phyloP scores from a whole-genome alignment of 92 coral and sea anemone genomes.

The Actinostola sp. region DNA sequence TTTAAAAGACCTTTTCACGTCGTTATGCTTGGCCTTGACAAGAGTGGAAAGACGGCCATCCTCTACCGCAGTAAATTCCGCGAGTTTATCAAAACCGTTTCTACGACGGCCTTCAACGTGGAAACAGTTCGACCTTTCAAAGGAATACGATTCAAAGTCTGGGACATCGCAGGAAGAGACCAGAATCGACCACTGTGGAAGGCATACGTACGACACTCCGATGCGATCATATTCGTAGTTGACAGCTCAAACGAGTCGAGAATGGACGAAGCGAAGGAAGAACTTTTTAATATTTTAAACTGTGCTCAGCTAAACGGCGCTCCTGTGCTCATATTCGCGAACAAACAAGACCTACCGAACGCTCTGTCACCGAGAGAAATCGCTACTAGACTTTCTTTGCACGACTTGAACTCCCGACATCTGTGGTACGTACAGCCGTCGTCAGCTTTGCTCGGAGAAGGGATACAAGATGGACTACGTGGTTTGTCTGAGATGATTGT shows the following conservation, averaged over 20 bases:
- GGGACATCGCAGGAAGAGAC: conserved; percentile 99
- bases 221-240: conserved; percentile 91
- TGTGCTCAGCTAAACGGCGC: conserved; percentile 94
- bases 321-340: conserved; percentile 89
- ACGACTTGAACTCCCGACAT: conserved; percentile 76
- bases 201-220: conserved; percentile 89
- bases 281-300: conserved; percentile 90
- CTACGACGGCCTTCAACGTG: conserved; percentile 94
- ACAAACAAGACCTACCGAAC: conserved; percentile 90
- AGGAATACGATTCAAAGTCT: conserved; percentile 83
- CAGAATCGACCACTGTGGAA: conserved; percentile 96
- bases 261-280: conserved; percentile 94
- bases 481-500: conserved; percentile 91
- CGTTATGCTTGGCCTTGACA: conserved; percentile 96
- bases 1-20: conserved; percentile 83
- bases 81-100: conserved; percentile 69
- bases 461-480: conserved; percentile 82
- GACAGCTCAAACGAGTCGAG: conserved; percentile 89
- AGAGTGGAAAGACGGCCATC: conserved; percentile 93
- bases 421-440: conserved; percentile 94
- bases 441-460: conserved; percentile 92
- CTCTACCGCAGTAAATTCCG: conserved; percentile 90
- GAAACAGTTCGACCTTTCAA: conserved; percentile 90
- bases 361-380: conserved; percentile 82
- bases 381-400: conserved; percentile 71